Base-by-base conservation (phyloP, 2,797 vertebrate species). In the Pseudotriccus pelzelni region DNA sequence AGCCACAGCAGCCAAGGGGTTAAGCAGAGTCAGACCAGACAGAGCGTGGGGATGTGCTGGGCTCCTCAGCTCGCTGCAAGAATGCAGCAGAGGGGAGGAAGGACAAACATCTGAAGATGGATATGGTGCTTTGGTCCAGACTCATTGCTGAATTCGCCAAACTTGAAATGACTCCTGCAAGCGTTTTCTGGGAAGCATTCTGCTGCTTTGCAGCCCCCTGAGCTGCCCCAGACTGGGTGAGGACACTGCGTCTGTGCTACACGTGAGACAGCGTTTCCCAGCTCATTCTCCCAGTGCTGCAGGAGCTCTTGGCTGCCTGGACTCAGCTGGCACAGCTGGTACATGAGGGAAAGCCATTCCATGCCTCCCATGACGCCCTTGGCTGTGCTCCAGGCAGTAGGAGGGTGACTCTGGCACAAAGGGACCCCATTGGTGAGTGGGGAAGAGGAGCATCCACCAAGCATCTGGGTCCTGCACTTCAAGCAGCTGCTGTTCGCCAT, bases 101-200 rank as follows among this genome's bases (percentile, higher is more conserved):
- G 96, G 68, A 91, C 92, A 89, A 93, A 93, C 94, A 92, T 69
- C 56, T 79, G 78, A 89, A 92, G 91, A 90, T 49, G 78, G 87
- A 94, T 82, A 14, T 81, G 12, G 91, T 84, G 94, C 70, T 94
- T 84, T 34, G 34, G 82, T 69, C 87, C 87, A 83, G 60, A 59
- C 34, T 74, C 87, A 14, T 37, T 1, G 6, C 49, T 91, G 82
- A 69, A 91, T 74, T 74, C 0, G 32, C 72, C 20, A 10, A 92
- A 76, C 20, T 76, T 50, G 12, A 4, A 62, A 44, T 79, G 2
- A 70, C 41, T 49, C 64, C 58, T 62, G 12, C 0, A 10, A 60
- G 66, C 1, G 0, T 75, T 93, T 94, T 80, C 79, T 83, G 75
- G 75, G 93, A 85, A 90, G 55, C 0, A 0, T 60, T 47, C 30